A percentile compares a stretch with the other conserved stretches of the same genome.
phyloP scores from a whole-genome alignment of 2,888 invertebrate genomes.

The Coelinius sp. region DNA sequence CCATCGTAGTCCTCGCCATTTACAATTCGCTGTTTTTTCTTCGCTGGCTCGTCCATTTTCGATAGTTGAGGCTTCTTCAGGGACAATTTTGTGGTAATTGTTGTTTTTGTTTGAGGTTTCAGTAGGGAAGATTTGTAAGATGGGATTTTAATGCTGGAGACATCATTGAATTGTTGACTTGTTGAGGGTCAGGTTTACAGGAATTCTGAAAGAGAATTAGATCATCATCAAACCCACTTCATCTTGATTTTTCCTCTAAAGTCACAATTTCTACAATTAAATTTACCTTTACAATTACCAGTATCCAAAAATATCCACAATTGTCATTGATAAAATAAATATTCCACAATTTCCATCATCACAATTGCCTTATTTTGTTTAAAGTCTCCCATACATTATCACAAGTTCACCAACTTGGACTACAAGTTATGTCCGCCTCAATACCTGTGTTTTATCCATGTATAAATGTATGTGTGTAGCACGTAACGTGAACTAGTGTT shows the following conservation, averaged over 20 bases:
- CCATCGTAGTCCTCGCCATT: constrained; percentile 75
- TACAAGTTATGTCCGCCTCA: neutral
- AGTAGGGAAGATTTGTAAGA: neutral
- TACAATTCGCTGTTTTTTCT: constrained; percentile 83
- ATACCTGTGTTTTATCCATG: neutral
- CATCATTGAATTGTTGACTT: neutral
- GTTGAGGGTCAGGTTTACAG: neutral
- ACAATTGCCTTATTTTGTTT: neutral
- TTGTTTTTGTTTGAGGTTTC: neutral
- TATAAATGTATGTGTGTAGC: neutral
- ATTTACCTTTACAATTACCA: neutral
- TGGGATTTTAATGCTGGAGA: neutral
- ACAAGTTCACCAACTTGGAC: neutral
- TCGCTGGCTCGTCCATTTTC: constrained; percentile 85
- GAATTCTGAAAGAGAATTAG: neutral
- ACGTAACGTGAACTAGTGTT: neutral
- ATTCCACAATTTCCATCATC: neutral
- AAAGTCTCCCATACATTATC: neutral
- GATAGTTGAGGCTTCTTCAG: no score
- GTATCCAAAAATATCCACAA: neutral
- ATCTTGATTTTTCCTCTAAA: neutral
- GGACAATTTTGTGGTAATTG: no score
- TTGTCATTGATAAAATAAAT: neutral
- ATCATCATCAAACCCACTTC: neutral
- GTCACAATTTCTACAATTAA: no score